Evolutionary conservation across 2,797 vertebrate genomes (phyloP).

Genomic region (Myotis pilosus): DNA sequence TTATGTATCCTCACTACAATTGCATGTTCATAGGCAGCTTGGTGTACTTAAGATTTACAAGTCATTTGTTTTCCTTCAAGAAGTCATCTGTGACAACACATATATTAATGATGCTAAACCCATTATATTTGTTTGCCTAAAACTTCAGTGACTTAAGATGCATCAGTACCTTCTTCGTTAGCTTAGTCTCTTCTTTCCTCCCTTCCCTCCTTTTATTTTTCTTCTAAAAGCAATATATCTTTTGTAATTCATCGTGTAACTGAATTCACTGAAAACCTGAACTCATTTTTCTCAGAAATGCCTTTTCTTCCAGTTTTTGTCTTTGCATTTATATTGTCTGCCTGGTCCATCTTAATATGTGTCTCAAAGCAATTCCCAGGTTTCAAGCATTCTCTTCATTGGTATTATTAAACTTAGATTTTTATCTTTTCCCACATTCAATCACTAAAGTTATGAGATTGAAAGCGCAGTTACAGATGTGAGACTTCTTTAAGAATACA

Average conservation of each 20-base stretch:
- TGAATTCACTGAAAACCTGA: background rate
- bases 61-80: slow-evolving; percentile 44
- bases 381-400: slow-evolving; percentile 17
- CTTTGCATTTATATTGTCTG: slow-evolving; percentile 39
- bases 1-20: slow-evolving; percentile 9
- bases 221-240: background rate
- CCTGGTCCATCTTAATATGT: slow-evolving; percentile 18
- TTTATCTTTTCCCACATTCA: slow-evolving; percentile 10
- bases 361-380: background rate
- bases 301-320: slow-evolving; percentile 6
- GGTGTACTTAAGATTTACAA: slow-evolving; percentile 69
- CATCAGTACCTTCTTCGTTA: background rate
- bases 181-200: background rate
- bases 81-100: slow-evolving; percentile 28
- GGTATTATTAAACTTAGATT: slow-evolving; percentile 28
- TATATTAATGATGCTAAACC: slow-evolving; percentile 56
- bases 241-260: slow-evolving; percentile 14
- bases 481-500: background rate
- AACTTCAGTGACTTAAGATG: background rate
- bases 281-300: slow-evolving; percentile 19
- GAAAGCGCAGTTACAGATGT: slow-evolving; percentile 6
- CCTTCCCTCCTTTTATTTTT: background rate
- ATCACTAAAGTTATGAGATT: background rate
- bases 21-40: slow-evolving; percentile 39
- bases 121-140: slow-evolving; percentile 29